phyloP scores from a whole-genome alignment of 1,140 invertebrate genomes.

The Drosophila kanapiae region DNA sequence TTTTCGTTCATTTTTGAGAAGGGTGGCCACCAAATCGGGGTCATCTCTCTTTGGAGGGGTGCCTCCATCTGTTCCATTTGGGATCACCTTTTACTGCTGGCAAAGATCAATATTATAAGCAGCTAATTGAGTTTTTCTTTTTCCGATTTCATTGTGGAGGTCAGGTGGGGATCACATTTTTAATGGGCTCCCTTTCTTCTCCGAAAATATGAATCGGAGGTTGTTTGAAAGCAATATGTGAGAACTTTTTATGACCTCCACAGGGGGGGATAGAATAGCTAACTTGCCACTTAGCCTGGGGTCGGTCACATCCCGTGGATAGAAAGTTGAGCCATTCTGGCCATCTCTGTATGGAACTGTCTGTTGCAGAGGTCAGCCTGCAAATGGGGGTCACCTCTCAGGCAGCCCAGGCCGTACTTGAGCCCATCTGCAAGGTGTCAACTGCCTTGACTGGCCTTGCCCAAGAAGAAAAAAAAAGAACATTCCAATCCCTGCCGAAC shows the following conservation, averaged over 20 bases:
- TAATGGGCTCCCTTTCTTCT: conserved; percentile 12
- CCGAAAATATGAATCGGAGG: conserved; percentile 14
- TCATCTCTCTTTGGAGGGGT: conserved; percentile 8
- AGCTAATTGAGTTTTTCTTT: conserved; percentile 31
- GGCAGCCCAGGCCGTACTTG: too few relatives aligned
- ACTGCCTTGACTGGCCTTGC: conserved; percentile 14
- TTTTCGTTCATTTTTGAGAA: conserved; percentile 17
- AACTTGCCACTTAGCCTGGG: conserved; percentile 30
- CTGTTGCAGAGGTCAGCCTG: conserved; percentile 15
- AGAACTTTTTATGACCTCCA: conserved; percentile 37
- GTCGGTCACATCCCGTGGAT: conserved; percentile 10
- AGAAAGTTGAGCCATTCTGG: conserved; percentile 38
- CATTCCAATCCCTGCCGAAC: conserved; percentile 30
- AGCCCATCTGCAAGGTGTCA: conserved; percentile 31
- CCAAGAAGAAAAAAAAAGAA: conserved; percentile 2
- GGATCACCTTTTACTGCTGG: neutral
- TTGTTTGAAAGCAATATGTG: conserved; percentile 20
- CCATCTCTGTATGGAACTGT: conserved; percentile 17
- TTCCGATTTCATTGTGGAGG: conserved; percentile 11
- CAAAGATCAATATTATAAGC: conserved; percentile 32
- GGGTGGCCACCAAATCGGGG: conserved; percentile 25
- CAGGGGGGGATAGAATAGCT: conserved; percentile 27
- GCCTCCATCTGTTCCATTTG: conserved; percentile 1
- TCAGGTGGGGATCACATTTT: conserved; percentile 31
- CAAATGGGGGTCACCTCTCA: conserved; percentile 32